These are phyloP conservation scores for Gortyna flavago DNA, from an alignment of 2,888 invertebrate species.

Conservation along the genomic window DNA sequence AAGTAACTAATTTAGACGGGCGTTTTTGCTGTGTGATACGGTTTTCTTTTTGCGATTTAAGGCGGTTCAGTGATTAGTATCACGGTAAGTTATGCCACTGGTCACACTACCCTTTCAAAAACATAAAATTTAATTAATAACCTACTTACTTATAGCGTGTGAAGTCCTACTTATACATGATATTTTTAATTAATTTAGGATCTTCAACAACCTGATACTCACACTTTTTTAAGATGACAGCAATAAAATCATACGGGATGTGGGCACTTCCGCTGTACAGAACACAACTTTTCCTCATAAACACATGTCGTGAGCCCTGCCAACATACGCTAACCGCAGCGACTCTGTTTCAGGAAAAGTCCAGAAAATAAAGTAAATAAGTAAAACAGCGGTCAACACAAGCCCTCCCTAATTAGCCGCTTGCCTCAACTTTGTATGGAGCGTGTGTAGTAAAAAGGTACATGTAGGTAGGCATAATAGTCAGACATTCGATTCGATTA, in stretches of 20 bases:
- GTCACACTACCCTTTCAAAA: not conserved
- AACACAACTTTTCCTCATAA: slow-evolving; percentile 28
- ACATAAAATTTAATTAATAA: not conserved
- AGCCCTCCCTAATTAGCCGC: slow-evolving; percentile 46
- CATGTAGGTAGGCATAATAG: slow-evolving; percentile 32
- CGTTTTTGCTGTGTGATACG: not conserved
- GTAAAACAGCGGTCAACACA: slow-evolving; percentile 29
- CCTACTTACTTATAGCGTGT: too few species aligned
- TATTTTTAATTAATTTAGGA: not conserved
- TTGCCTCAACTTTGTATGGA: slow-evolving; percentile 34
- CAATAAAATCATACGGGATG: too few species aligned
- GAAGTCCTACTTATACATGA: too few species aligned
- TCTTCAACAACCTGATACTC: not conserved
- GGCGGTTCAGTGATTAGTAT: not conserved
- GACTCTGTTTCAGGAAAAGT: slow-evolving; percentile 31
- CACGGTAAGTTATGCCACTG: too few species aligned
- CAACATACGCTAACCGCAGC: slow-evolving; percentile 30
- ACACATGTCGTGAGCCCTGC: slow-evolving; percentile 1
- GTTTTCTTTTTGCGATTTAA: not conserved
- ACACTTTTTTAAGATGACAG: not conserved
- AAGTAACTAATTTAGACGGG: not conserved
- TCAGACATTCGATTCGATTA: slow-evolving; percentile 74
- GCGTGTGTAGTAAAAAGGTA: slow-evolving; percentile 19
- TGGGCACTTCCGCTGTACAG: slow-evolving; percentile 13
- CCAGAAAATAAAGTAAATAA: slow-evolving; percentile 50